Evolutionary conservation across 2,888 invertebrate genomes (phyloP).

Genomic region (Leptinotarsa haldemani): DNA sequence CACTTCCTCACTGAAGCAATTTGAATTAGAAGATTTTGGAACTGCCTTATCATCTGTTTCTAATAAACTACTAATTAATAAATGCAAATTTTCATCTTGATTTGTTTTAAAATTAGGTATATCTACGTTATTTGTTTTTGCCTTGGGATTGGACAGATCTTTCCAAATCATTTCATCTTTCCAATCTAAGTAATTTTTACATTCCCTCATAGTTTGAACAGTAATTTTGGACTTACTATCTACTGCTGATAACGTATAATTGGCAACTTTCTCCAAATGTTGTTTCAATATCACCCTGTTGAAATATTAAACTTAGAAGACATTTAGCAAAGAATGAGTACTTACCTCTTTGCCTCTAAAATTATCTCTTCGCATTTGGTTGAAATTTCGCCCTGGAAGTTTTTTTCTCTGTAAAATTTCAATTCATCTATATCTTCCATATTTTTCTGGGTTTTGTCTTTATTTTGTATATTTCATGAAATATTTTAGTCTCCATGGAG

Average conservation of each 20-base stretch:
- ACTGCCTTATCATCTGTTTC: background rate
- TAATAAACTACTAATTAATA: slow-evolving; percentile 25
- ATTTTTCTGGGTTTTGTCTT: background rate
- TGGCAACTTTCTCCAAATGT: slow-evolving; percentile 45
- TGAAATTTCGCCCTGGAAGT: slow-evolving; percentile 8
- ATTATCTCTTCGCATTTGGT: slow-evolving; percentile 34
- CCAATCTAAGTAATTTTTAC: slow-evolving; percentile 37
- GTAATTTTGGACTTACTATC: slow-evolving; percentile 3
- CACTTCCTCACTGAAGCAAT: background rate
- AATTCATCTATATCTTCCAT: slow-evolving; percentile 20
- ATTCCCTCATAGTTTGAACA: background rate
- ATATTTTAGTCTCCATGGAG: slow-evolving; percentile 18
- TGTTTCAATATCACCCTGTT: slow-evolving; percentile 43
- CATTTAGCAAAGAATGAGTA: background rate
- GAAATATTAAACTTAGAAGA: slow-evolving; percentile 21
- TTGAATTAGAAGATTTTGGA: background rate
- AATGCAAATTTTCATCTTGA: slow-evolving; percentile 18
- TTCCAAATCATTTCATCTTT: slow-evolving; percentile 41
- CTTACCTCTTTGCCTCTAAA: slow-evolving; percentile 41
- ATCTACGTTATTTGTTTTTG: slow-evolving; percentile 16
- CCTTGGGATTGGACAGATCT: slow-evolving; percentile 41
- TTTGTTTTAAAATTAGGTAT: slow-evolving; percentile 1
- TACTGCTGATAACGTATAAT: slow-evolving; percentile 36
- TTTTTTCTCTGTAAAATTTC: background rate
- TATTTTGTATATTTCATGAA: slow-evolving; percentile 2